These are phyloP conservation scores for Drosophila colorata DNA, from an alignment of 2,888 invertebrate species.

Conservation along the genomic window DNA sequence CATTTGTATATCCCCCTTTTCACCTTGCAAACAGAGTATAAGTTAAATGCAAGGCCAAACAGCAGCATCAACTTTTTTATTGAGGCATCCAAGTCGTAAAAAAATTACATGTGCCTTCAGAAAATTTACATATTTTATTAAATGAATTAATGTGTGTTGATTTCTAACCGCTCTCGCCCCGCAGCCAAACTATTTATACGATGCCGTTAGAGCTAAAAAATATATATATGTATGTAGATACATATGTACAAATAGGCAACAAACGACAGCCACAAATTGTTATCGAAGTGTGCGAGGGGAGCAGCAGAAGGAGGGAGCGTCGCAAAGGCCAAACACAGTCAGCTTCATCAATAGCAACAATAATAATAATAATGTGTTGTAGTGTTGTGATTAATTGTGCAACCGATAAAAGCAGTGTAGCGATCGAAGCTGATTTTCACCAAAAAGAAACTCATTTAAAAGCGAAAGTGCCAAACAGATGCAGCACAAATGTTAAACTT, in stretches of 20 bases:
- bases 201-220: slow-evolving; percentile 56
- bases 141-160: slow-evolving; percentile 49
- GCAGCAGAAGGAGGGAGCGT: neutral
- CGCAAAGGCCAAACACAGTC: slow-evolving; percentile 13
- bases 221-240: neutral
- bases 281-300: neutral
- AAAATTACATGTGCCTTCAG: slow-evolving; percentile 32
- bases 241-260: neutral
- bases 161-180: slow-evolving; percentile 31
- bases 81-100: slow-evolving; percentile 28
- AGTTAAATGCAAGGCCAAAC: slow-evolving; percentile 32
- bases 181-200: slow-evolving; percentile 36
- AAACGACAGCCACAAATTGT: slow-evolving; percentile 59
- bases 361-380: slow-evolving; percentile 47
- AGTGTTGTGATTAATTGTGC: slow-evolving; percentile 64
- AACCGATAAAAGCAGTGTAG: slow-evolving; percentile 45
- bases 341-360: slow-evolving; percentile 34
- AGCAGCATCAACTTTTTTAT: slow-evolving; percentile 14
- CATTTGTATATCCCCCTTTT: slow-evolving; percentile 5
- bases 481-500: slow-evolving; percentile 22
- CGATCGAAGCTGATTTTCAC: slow-evolving; percentile 42
- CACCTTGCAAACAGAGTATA: slow-evolving; percentile 8
- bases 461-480: slow-evolving; percentile 57
- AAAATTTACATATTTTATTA: slow-evolving; percentile 66
- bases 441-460: slow-evolving; percentile 36